phyloP scores from a whole-genome alignment of 2,888 invertebrate species.

The Oligia latruncula region DNA sequence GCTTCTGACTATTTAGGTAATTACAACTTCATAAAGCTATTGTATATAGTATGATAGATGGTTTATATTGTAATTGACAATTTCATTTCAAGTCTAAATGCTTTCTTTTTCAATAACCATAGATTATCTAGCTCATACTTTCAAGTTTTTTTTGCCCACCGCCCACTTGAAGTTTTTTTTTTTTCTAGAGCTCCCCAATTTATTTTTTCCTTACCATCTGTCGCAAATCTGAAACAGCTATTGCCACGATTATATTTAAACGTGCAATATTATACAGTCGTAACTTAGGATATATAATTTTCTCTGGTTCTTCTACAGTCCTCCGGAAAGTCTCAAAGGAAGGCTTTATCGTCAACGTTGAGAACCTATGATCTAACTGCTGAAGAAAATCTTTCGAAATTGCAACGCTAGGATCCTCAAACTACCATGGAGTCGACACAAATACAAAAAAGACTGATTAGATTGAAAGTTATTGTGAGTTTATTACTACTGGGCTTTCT shows the following conservation, averaged over 20 bases:
- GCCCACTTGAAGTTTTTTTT: no score
- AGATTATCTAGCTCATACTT: no score
- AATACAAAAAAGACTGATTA: not conserved
- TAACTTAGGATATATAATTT: no score
- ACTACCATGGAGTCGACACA: not conserved
- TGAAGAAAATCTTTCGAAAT: not conserved
- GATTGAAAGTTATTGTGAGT: not conserved
- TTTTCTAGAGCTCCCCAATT: no score
- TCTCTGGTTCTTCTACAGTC: not conserved
- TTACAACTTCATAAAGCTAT: not conserved
- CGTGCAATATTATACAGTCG: no score
- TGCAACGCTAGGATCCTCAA: not conserved
- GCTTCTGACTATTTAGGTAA: no score
- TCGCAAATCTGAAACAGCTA: not conserved
- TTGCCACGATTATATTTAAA: not conserved
- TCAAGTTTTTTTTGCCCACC: no score
- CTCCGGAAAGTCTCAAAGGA: not conserved
- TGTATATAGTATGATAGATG: not conserved
- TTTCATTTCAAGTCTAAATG: no score
- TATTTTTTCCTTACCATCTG: no score
- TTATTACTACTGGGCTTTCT: not conserved
- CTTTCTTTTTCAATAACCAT: no score
- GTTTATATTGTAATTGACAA: not conserved
- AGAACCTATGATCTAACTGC: not conserved
- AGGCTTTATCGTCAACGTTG: not conserved